These are phyloP conservation scores for Rotaria magnacalcarata DNA, from an alignment of 2,888 invertebrate genomes.

Conservation along the genomic window DNA sequence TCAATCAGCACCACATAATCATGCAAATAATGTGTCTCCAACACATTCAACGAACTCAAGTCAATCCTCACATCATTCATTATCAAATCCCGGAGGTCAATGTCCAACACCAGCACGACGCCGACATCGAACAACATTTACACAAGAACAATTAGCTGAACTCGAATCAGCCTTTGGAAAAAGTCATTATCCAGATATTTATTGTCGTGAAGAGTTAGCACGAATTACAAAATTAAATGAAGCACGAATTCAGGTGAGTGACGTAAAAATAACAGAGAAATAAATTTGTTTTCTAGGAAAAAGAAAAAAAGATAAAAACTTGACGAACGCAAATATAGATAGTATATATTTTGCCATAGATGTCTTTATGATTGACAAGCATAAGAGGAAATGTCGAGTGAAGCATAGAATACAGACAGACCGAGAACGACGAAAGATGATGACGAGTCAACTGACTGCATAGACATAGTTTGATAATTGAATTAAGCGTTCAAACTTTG, in stretches of 20 bases:
- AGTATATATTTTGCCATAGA: not conserved
- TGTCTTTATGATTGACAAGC: conserved; percentile 13
- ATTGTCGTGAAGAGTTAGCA: conserved; percentile 96
- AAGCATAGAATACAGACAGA: conserved; percentile 1
- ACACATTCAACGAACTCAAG: conserved; percentile 16
- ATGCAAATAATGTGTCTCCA: not conserved
- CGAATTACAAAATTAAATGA: conserved; percentile 97
- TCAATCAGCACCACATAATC: not conserved
- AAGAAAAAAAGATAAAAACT: too few relatives aligned
- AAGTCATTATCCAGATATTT: conserved; percentile 99
- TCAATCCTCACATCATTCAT: conserved; percentile 28
- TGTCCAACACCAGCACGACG: conserved; percentile 79
- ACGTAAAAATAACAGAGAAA: too few relatives aligned
- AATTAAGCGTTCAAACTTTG: not conserved
- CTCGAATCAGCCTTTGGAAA: conserved; percentile 97
- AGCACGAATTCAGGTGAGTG: conserved; percentile 92
- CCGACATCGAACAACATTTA: conserved; percentile 94
- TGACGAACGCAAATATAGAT: too few relatives aligned
- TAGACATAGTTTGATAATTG: not conserved
- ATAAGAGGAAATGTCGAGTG: conserved; percentile 22
- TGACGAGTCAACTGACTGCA: not conserved
- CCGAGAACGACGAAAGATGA: not conserved
- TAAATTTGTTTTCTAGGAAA: too few relatives aligned
- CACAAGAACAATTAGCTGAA: conserved; percentile 97
- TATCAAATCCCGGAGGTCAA: not conserved